Base-by-base conservation (phyloP, 1,140 invertebrate species). In the Whitmania pigra region DNA sequence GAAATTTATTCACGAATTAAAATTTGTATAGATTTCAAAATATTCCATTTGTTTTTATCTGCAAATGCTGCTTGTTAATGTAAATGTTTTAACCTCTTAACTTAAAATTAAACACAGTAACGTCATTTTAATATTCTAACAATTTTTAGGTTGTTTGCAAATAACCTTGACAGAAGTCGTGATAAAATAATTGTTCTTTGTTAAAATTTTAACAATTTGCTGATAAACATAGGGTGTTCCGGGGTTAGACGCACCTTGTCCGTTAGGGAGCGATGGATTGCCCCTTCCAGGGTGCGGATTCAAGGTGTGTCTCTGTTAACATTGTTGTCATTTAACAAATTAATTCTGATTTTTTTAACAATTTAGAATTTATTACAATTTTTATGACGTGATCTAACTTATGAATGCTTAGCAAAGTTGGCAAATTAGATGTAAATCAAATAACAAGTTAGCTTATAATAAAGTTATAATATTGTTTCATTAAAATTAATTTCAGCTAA, bases 191-290 rank as follows among this genome's bases (percentile, higher is more conserved):
- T 63, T 31, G 29, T 7, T 4, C 29, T 17, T 11, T 25, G 22
- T 25, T 63, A 63, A n/a, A 22, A 22, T 63, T 7, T 31, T 25
- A 22, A 25, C 29, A 13, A 63, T 63, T 63, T 25, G 29, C 11
- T 25, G 22, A 63, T n/a, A 57, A n/a, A 57, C 25, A 57, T 53
- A 74, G 73, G 73, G 73, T 29, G 67, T 72, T 53, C 73, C 73
- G 29, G 73, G 73, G 49, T 63, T 74, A 43, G 73, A 74, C 67
- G 71, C 70, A 25, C 73, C 71, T 17, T 74, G 73, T 36, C 73
- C 73, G 13, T 53, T 74, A n/a, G 73, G 73, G 49, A 43, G 43
- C 43, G 71, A 74, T 71, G 73, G 73, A 36, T 54, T 72, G 5
- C 73, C 73, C 20, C 53, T 74, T 49, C 70, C 73, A 9, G 71